Conservation (phyloP, 2,797 vertebrate genomes). For the Channallabes apus region DNA sequence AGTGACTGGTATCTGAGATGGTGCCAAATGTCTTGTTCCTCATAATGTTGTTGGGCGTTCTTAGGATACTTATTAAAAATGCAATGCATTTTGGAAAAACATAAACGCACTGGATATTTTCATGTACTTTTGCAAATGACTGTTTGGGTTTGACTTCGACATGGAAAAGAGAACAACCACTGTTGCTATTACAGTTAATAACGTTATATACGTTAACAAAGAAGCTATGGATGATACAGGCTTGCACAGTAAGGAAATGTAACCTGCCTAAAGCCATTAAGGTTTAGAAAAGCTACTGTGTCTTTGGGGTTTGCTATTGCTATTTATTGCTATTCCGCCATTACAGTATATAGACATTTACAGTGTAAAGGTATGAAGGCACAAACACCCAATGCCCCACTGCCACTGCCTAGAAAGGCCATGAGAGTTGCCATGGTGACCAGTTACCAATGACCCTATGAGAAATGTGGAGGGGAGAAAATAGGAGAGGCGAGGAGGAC, state of each 20-base stretch:
- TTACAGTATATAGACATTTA: neutral
- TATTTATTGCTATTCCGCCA: neutral
- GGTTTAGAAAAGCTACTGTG: too few relatives aligned
- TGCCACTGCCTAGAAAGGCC: slow-evolving; percentile 4
- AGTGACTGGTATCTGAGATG: neutral
- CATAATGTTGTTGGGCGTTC: neutral
- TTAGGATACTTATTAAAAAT: neutral
- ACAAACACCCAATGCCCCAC: neutral
- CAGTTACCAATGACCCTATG: slow-evolving; percentile 18
- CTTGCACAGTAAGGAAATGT: neutral
- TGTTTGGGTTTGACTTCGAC: neutral
- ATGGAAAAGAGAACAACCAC: neutral
- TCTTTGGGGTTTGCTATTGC: neutral
- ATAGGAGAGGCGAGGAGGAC: slow-evolving; percentile 33
- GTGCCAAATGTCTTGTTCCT: neutral
- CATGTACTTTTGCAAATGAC: too few relatives aligned
- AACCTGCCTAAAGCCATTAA: too few relatives aligned
- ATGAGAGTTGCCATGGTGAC: slow-evolving; percentile 38
- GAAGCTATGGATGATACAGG: neutral
- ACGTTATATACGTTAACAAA: neutral
- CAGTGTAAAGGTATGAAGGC: neutral
- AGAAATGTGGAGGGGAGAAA: neutral
- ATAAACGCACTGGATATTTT: neutral
- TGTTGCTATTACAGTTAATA: neutral
- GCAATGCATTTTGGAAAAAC: too few relatives aligned